A percentile compares a stretch with the other conserved stretches of the same genome.
Evolutionary conservation across 2,888 invertebrate species (phyloP).

Genomic region (Chalcosyrphus nemorum): DNA sequence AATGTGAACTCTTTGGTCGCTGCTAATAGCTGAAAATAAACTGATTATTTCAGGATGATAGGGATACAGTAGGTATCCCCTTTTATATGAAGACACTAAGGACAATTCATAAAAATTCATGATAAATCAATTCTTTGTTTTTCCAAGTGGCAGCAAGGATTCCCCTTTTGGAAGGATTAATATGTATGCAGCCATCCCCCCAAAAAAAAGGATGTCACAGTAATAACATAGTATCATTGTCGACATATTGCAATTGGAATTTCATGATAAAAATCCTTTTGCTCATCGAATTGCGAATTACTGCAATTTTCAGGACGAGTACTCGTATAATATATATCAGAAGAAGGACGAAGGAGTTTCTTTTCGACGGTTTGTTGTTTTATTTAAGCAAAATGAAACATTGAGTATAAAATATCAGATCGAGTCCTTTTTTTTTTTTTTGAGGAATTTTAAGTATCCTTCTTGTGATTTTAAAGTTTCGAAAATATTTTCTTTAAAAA

Average conservation of each 20-base stretch:
- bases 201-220: constrained; percentile 12
- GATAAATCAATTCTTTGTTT: constrained; percentile 37
- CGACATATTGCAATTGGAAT: constrained; percentile 25
- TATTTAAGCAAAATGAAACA: neutral
- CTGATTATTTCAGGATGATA: constrained; percentile 27
- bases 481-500: too few species aligned
- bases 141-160: constrained; percentile 4
- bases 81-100: neutral
- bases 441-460: too few species aligned
- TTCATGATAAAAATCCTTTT: constrained; percentile 10
- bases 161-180: neutral
- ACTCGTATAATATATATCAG: too few species aligned
- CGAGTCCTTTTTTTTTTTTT: neutral
- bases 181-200: neutral
- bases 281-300: neutral
- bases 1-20: constrained; percentile 1
- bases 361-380: neutral
- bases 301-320: neutral
- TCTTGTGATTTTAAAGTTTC: too few species aligned
- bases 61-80: neutral
- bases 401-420: neutral
- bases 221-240: neutral
- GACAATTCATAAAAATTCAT: constrained; percentile 29
- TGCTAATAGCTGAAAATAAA: constrained; percentile 32
- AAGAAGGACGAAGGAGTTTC: neutral